Conservation (phyloP, 2,888 invertebrate species). For the Lissocephala sabroskyi region DNA sequence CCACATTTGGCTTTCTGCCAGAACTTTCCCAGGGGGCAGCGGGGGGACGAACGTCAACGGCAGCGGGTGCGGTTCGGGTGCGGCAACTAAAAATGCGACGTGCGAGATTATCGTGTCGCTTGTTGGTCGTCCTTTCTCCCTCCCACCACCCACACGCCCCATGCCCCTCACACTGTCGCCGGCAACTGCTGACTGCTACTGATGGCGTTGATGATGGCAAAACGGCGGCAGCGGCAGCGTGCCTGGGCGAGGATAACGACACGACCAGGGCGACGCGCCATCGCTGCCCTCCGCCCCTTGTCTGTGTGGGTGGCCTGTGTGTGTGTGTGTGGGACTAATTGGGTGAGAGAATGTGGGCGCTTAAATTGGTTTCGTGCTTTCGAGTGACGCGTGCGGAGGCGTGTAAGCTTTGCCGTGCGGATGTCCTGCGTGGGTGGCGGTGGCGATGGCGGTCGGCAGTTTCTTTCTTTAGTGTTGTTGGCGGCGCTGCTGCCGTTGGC, state of each 20-base stretch:
- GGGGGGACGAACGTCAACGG: conserved; percentile 2
- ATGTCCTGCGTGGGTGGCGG: no score
- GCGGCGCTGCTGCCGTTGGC: conserved; percentile 19
- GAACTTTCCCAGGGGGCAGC: conserved; percentile 31
- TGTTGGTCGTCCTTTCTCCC: conserved; percentile 41
- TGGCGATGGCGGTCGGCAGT: neutral
- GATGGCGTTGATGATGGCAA: conserved; percentile 61
- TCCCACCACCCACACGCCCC: conserved; percentile 18
- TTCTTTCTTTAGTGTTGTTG: conserved; percentile 13
- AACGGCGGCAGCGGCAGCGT: conserved; percentile 54
- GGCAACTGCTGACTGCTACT: conserved; percentile 44
- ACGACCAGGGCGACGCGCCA: conserved; percentile 32
- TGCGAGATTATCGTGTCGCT: conserved; percentile 67
- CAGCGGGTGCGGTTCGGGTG: conserved; percentile 28
- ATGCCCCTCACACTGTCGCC: conserved; percentile 45
- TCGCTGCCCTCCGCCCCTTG: neutral
- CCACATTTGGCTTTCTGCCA: conserved; percentile 61
- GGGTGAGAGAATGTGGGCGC: conserved; percentile 68
- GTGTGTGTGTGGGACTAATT: conserved; percentile 66
- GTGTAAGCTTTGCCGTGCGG: conserved; percentile 43
- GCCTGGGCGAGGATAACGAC: conserved; percentile 58
- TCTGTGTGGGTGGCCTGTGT: conserved; percentile 10
- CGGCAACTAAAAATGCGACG: conserved; percentile 65
- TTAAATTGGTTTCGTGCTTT: conserved; percentile 66
- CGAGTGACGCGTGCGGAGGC: conserved; percentile 59